A percentile compares a stretch with the other conserved stretches of the same genome.
Conservation (phyloP, 1,140 invertebrate genomes). For the Drosophila persimilis region DNA sequence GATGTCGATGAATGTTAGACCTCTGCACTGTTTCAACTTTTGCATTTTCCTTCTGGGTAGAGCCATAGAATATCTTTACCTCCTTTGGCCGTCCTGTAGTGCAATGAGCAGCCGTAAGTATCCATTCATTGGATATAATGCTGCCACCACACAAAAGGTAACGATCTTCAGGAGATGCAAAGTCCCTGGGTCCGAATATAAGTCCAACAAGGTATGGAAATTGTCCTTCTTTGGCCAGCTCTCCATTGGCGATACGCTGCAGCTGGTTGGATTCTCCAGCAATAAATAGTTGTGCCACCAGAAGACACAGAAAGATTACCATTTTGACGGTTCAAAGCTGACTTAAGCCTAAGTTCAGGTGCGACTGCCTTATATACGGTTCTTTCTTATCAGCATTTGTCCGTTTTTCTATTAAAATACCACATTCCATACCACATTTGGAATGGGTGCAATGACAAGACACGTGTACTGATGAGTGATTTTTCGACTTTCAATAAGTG, state of each 20-base stretch:
- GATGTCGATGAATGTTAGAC: not conserved
- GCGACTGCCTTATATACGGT: too few species aligned
- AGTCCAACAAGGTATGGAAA: not conserved
- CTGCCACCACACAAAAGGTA: not conserved
- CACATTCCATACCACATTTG: too few species aligned
- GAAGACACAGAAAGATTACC: not conserved
- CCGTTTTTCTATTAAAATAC: too few species aligned
- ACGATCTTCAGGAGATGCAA: rapidly evolving
- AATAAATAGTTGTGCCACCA: not conserved
- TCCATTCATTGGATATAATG: slow-evolving; percentile 6
- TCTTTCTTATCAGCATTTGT: too few species aligned
- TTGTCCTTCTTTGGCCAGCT: not conserved
- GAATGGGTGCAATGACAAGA: too few species aligned
- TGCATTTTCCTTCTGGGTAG: not conserved
- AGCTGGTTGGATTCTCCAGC: not conserved
- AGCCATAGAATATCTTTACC: not conserved
- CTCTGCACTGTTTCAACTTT: not conserved
- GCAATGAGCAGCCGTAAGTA: slow-evolving; percentile 9
- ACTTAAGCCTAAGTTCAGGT: too few species aligned
- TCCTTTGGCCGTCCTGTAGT: rapidly evolving
- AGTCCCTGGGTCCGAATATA: too few species aligned
- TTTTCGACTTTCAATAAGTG: too few species aligned
- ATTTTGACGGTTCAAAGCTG: too few species aligned
- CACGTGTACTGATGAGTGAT: too few species aligned
- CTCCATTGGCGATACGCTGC: not conserved